Evolutionary conservation across 2,113 vertebrate genomes (phyloP).

Genomic region (Ptilonorhynchus violaceus): DNA sequence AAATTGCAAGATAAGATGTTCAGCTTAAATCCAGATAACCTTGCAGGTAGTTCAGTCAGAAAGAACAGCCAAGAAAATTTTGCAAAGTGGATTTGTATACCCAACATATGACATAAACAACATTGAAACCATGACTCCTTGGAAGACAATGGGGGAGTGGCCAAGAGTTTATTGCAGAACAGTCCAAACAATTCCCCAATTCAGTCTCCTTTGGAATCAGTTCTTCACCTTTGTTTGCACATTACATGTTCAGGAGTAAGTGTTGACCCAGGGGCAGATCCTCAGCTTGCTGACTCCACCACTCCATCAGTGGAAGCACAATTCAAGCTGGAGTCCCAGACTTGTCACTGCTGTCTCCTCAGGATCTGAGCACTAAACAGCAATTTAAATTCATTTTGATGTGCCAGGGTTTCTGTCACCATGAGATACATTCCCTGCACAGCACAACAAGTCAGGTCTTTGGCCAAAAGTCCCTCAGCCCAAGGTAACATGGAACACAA

Average conservation of each 20-base stretch:
- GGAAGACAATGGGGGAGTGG: background rate
- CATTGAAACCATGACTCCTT: background rate
- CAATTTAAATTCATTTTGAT: background rate
- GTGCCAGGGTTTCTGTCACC: background rate
- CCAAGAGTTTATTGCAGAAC: background rate
- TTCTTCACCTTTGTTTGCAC: background rate
- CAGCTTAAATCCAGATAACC: background rate
- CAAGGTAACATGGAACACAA: background rate
- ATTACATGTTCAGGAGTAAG: background rate
- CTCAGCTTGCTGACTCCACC: background rate
- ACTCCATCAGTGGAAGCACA: background rate
- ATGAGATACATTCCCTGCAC: background rate
- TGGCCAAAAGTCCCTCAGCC: background rate
- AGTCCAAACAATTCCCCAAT: background rate
- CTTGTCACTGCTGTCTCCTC: background rate
- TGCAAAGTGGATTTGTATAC: background rate
- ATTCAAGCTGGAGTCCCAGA: background rate
- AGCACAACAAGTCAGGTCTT: background rate
- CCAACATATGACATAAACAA: background rate
- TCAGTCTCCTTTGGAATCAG: background rate
- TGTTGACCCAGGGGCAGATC: rapidly evolving
- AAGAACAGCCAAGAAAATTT: background rate
- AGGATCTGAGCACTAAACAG: background rate
- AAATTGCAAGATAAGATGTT: background rate
- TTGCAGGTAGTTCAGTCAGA: background rate